A percentile compares a stretch with the other conserved stretches of the same genome.
phyloP scores from a whole-genome alignment of 2,888 invertebrate species.

The Trachelus tabidus region DNA sequence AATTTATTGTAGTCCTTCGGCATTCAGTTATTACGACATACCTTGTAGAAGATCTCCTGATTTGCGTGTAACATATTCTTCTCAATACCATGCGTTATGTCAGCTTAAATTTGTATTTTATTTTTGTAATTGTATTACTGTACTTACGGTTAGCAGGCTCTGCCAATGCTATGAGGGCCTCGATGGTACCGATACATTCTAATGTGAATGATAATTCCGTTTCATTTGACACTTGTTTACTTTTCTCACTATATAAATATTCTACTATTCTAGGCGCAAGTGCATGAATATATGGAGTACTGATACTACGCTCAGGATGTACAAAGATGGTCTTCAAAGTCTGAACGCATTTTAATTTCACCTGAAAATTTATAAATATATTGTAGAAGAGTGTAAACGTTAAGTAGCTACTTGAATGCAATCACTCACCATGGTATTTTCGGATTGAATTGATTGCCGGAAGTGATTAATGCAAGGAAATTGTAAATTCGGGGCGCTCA shows the following conservation, averaged over 20 bases:
- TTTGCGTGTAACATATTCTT: conserved; percentile 53
- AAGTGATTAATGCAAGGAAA: conserved; percentile 95
- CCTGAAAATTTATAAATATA: conserved; percentile 65
- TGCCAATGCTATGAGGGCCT: conserved; percentile 79
- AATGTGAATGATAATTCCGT: conserved; percentile 78
- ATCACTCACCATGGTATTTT: conserved; percentile 70
- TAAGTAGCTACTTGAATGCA: conserved; percentile 10
- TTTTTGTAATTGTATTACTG: conserved; percentile 15
- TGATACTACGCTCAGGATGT: conserved; percentile 76
- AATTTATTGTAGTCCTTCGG: not conserved
- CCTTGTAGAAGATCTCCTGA: conserved; percentile 72
- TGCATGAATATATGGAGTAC: conserved; percentile 84
- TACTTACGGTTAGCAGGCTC: conserved; percentile 82
- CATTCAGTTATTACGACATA: conserved; percentile 50
- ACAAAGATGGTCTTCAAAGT: conserved; percentile 82
- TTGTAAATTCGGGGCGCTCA: conserved; percentile 83
- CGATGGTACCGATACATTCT: conserved; percentile 80
- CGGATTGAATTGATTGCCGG: conserved; percentile 81
- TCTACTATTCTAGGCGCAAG: conserved; percentile 84
- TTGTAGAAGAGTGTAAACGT: conserved; percentile 9
- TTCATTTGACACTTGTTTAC: conserved; percentile 73
- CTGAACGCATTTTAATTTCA: conserved; percentile 83
- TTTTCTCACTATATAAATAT: conserved; percentile 75
- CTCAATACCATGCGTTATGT: not conserved
- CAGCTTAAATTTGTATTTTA: conserved; percentile 14